Evolutionary conservation across 2,888 invertebrate species (phyloP), one percentile per base, ranked within the genome.

Genomic region (Camponotus fellah): DNA sequence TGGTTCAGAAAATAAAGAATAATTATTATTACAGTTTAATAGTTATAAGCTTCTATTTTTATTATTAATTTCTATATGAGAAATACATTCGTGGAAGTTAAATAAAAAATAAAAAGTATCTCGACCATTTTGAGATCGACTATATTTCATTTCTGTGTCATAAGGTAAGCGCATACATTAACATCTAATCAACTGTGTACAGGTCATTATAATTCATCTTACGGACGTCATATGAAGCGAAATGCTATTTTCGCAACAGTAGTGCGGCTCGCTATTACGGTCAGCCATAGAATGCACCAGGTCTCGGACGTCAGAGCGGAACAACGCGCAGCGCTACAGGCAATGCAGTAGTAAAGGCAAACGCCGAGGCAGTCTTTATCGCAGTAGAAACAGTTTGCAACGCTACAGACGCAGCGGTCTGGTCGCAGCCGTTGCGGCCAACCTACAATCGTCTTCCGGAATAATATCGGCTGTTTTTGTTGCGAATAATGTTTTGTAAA

Each of bases 261-360:
- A 53, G 75, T 71, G 37, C 46, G 34, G 75, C 81, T 83, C 60
- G 72, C 62, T 65, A 76, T 77, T 83, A 77, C 74, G 79, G 62
- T 49, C 43, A 79, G 62, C 71, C 66, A 66, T 58, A 75, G 71
- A 87, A 88, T 82, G 80, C 68, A 76, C 75, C 80, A 58, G 80
- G 82, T 86, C 84, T 86, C 77, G 88, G 87, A 88, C 89, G 86
- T 88, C 88, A 86, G 26, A 34, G 74, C 37, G 37, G 69, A 88
- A 90, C 88, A 88, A 90, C 84, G 90, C 80, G 83, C 64, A 80
- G 62, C 75, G 86, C 84, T 89, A 90, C 84, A 64, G 90, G 86
- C 88, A 26, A 86, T 88, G 83, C 84, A 84, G 84, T 81, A 62
- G 85, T 69, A 75, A 49, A 84, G 83, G 85, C 83, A 86, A 89